Percentiles rank a stretch among this genome's conserved stretches.
Evolutionary conservation across 2,113 vertebrate genomes (phyloP).

Genomic region (Pipa parva): DNA sequence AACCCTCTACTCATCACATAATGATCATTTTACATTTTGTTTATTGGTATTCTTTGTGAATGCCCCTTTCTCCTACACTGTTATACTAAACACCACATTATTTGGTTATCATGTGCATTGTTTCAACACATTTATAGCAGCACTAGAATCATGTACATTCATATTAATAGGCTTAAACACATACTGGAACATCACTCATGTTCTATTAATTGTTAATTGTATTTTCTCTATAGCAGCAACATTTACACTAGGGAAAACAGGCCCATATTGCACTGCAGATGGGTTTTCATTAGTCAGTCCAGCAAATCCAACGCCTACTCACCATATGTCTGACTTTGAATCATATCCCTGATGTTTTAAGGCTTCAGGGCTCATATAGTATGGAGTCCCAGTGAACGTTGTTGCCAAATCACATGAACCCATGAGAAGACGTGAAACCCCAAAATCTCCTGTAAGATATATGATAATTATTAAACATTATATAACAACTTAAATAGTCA

Average conservation of each 20-base stretch:
- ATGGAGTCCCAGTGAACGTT: slow-evolving; percentile 78
- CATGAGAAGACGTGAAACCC: slow-evolving; percentile 79
- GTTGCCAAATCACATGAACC: slow-evolving; percentile 82
- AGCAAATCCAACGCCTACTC: slow-evolving; percentile 44
- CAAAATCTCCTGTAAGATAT: slow-evolving; percentile 75
- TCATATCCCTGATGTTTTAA: slow-evolving; percentile 76
- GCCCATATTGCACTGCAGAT: slow-evolving; percentile 18
- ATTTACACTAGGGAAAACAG: background rate
- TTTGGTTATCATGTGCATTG: no score
- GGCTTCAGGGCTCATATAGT: slow-evolving; percentile 84
- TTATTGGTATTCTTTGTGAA: no score
- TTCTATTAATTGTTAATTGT: background rate
- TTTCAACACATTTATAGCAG: no score
- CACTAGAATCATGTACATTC: no score
- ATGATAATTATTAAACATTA: slow-evolving; percentile 40
- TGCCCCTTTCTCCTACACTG: no score
- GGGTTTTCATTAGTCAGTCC: background rate
- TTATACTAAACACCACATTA: no score
- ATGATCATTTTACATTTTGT: no score
- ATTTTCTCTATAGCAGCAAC: background rate
- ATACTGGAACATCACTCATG: background rate
- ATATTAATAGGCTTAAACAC: no score
- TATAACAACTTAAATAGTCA: background rate
- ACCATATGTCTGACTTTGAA: slow-evolving; percentile 87
- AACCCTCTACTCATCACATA: no score